phyloP scores from a whole-genome alignment of 2,888 invertebrate genomes.

The Ophonus ardosiacus region DNA sequence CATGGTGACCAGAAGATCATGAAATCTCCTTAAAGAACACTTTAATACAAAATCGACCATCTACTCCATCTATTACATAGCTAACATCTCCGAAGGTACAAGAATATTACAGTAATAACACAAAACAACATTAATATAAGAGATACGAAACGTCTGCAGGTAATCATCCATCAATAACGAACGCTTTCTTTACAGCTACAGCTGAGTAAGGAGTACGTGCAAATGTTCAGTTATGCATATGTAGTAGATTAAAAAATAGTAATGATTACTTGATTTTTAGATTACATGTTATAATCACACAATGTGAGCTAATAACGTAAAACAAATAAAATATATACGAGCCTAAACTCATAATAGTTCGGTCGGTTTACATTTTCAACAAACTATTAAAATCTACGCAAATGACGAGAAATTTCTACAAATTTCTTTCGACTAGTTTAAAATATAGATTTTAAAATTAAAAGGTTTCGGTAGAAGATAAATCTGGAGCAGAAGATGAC shows the following conservation, averaged over 20 bases:
- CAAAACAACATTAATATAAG: constrained; percentile 62
- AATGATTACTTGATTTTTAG: constrained; percentile 33
- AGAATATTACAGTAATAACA: constrained; percentile 58
- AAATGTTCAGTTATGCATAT: constrained; percentile 21
- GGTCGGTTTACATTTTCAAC: too few relatives aligned
- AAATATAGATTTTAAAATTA: too few relatives aligned
- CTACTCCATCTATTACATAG: constrained; percentile 51
- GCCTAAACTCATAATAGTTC: too few relatives aligned
- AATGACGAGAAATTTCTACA: too few relatives aligned
- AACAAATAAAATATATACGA: neutral
- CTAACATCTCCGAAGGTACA: constrained; percentile 58
- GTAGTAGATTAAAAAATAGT: constrained; percentile 29
- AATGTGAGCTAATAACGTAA: constrained; percentile 14
- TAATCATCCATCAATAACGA: neutral
- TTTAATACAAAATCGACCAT: constrained; percentile 50
- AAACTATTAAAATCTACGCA: too few relatives aligned
- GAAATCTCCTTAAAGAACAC: constrained; percentile 57
- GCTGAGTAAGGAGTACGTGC: constrained; percentile 1
- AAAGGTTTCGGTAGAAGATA: too few relatives aligned
- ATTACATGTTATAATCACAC: constrained; percentile 27
- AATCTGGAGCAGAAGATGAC: too few relatives aligned
- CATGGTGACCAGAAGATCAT: constrained; percentile 61
- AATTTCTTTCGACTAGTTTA: too few relatives aligned
- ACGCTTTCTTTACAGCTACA: neutral
- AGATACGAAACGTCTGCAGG: constrained; percentile 43